Evolutionary conservation across 2,888 invertebrate genomes (phyloP), one percentile per base, ranked within the genome.

Genomic region (Cheilosia pagana): DNA sequence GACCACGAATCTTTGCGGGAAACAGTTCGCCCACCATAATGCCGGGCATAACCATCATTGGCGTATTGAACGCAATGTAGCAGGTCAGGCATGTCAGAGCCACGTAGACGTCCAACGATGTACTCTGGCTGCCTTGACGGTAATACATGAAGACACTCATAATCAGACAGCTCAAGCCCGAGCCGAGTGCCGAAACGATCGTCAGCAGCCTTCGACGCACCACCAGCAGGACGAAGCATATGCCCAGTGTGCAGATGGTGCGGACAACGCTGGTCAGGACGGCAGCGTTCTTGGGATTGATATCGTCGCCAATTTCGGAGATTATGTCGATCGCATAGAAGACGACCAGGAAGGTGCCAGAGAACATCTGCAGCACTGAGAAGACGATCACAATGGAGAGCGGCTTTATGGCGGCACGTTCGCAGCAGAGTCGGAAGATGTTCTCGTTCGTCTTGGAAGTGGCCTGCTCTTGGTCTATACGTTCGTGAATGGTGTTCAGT

Each of bases 281-380:
- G 0, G 96, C 96, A 0, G 95, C 95, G 76, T 93, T 88, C 81
- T 93, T 93, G 53, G 92, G 92, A 62, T 92, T 88, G 39, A 91
- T 89, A 86, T 93, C 92, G 8, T 93, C 90, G 3, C 93, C 94
- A 53, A 92, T 90, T 74, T 94, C 94, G 7, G 93, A 91, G 8
- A 96, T 93, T 74, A 96, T 95, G 88, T 96, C 95, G 0, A 96
- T 95, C 0, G 96, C 96, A 89, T 96, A 96, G 91, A 96, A 96
- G 71, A 96, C 95, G 72, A 96, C 94, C 14, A 96, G 93, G 89
- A 95, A 96, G 19, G 96, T 96, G 60, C 96, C 96, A 4, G 95
- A 95, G 48, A 95, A 91, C 87, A 95, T 94, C 90, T 96, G 96
- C 83, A 96, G 93, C 87, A 95, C 91, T 89, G 95, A 95, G 92